These are phyloP conservation scores for Cheilosia impressa DNA, from an alignment of 2,888 invertebrate genomes.

Conservation along the genomic window DNA sequence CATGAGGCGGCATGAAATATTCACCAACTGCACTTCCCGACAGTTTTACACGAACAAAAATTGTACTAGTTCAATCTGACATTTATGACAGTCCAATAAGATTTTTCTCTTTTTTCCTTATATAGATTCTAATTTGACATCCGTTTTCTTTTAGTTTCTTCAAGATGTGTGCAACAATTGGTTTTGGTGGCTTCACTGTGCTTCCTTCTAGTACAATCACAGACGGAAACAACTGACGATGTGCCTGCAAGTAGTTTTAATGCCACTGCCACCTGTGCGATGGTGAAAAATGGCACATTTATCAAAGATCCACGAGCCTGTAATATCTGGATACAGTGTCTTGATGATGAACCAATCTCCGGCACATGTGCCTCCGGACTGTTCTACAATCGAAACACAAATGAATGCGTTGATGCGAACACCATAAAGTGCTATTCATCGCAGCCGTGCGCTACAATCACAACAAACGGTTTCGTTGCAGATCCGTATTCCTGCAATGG, in stretches of 20 bases:
- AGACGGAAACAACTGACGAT: background rate
- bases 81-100: background rate
- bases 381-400: conserved; percentile 78
- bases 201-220: background rate
- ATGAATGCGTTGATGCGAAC: conserved; percentile 76
- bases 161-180: background rate
- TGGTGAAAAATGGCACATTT: conserved; percentile 78
- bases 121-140: background rate
- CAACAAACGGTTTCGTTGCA: conserved; percentile 77
- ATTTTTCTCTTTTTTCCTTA: background rate
- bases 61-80: no score
- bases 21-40: no score
- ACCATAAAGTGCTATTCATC: conserved; percentile 78
- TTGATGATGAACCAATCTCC: conserved; percentile 76
- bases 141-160: background rate
- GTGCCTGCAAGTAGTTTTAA: conserved; percentile 74
- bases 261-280: conserved; percentile 77
- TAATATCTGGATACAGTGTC: conserved; percentile 79
- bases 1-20: no score
- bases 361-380: conserved; percentile 77
- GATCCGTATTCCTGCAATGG: conserved; percentile 80
- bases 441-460: conserved; percentile 77
- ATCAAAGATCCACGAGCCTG: conserved; percentile 80
- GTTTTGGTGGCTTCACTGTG: background rate
- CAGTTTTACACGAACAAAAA: no score